These are phyloP conservation scores for Lithobates sylvaticus DNA, from an alignment of 2,797 vertebrate species.

Conservation along the genomic window DNA sequence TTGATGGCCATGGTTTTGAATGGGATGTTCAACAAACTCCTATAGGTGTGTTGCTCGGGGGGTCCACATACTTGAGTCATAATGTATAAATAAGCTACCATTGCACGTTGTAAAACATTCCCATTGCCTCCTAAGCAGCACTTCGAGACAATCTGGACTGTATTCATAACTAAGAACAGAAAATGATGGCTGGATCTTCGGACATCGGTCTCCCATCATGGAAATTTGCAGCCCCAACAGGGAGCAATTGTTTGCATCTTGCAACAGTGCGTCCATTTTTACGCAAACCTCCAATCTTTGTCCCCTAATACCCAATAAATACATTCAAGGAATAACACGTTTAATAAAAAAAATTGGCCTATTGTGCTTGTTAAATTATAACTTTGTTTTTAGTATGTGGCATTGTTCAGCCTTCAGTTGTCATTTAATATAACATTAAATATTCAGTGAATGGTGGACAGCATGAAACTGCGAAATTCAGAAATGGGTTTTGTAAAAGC, in stretches of 20 bases:
- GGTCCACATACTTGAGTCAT: no score
- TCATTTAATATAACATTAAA: not conserved
- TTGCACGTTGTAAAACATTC: not conserved
- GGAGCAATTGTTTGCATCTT: not conserved
- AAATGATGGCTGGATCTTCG: no score
- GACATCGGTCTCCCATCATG: not conserved
- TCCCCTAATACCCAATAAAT: not conserved
- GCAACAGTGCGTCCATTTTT: not conserved
- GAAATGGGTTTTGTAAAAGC: not conserved
- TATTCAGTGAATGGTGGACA: not conserved
- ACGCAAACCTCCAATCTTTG: not conserved
- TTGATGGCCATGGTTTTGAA: no score
- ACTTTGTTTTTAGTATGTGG: not conserved
- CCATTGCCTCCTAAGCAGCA: not conserved
- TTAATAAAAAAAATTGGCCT: no score
- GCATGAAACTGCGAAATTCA: not conserved
- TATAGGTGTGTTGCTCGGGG: not conserved
- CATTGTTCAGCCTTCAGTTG: not conserved
- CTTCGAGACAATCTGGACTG: not conserved
- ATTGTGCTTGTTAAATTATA: not conserved
- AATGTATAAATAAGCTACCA: no score
- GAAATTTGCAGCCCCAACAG: not conserved
- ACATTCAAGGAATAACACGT: not conserved
- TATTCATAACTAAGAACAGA: not conserved
- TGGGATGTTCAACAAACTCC: not conserved